Evolutionary conservation across 37 sponge, comb jelly and placozoan species (phyloP), one percentile per base, ranked within the genome.

Genomic region (Spongilla lacustris): DNA sequence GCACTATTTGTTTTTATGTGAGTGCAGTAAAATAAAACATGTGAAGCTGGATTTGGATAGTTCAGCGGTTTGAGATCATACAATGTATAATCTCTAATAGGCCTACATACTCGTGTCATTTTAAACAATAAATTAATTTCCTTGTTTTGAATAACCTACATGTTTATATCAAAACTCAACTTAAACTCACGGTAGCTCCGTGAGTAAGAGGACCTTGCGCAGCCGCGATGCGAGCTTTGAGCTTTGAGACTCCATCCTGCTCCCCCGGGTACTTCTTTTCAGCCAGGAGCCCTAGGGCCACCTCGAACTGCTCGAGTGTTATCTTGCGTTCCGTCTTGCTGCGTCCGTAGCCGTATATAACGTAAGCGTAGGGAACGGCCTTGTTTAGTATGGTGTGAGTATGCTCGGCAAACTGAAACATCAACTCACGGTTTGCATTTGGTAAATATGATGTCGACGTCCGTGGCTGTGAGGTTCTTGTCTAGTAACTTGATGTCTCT

Each of bases 321-420:
- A 97, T 94, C 49, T 94, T 97, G 27, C 97, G 80, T 21, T 94
- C 97, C 21, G 91, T 75, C 68, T 97, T 97, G 67, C 97, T 97
- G 82, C 50, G 82, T 38, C 21, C 79, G 10, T 24, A 29, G 49
- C 11, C 2, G 25, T 21, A 8, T 36, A 48, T n/a, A n/a, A n/a
- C n/a, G n/a, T n/a, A n/a, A n/a, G n/a, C n/a, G n/a, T n/a, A n/a
- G n/a, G n/a, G n/a, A n/a, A n/a, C n/a, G n/a, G n/a, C n/a, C n/a
- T n/a, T n/a, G n/a, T n/a, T n/a, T n/a, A n/a, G n/a, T n/a, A n/a
- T n/a, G n/a, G n/a, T n/a, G n/a, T 2, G 66, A 8, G 34, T 6
- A 30, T 29, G 66, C 22, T 13, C 5, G 25, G 5, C n/a, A n/a
- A n/a, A n/a, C n/a, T 46, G 17, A 9, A 29, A 68, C 24, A 27